A percentile compares a stretch with the other conserved stretches of the same genome.
Evolutionary conservation across 2,113 vertebrate species (phyloP).

Genomic region (Gracilinanus agilis): DNA sequence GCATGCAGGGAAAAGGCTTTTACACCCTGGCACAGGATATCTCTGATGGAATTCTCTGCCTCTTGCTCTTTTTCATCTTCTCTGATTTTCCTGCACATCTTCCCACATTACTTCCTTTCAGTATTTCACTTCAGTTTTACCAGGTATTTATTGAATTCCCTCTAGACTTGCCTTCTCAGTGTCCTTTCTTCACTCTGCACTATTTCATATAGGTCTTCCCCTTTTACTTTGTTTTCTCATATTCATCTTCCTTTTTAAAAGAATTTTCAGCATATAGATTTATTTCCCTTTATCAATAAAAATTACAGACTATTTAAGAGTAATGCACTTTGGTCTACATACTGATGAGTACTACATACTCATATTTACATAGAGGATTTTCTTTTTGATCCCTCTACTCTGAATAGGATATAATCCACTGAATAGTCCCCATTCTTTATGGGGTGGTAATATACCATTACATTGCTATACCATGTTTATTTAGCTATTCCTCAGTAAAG

Average conservation of each 20-base stretch:
- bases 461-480: not conserved
- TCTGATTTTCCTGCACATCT: not conserved
- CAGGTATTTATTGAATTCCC: not conserved
- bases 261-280: not conserved
- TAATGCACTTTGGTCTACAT: not conserved
- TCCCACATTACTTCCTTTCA: not conserved
- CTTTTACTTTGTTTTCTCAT: not conserved
- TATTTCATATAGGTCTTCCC: not conserved
- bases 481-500: not conserved
- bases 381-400: not conserved
- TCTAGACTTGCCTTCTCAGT: not conserved
- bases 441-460: not conserved
- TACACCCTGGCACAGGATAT: not conserved
- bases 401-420: not conserved
- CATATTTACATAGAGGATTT: not conserved
- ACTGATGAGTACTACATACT: no score
- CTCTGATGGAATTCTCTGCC: not conserved
- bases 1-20: not conserved
- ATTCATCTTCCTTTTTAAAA: not conserved
- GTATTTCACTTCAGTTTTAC: not conserved
- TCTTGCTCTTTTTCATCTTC: not conserved
- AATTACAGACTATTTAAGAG: not conserved
- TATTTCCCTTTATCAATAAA: not conserved
- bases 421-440: not conserved
- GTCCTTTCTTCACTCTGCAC: not conserved